phyloP scores from a whole-genome alignment of 2,888 invertebrate genomes.

The Sinelater perroti region DNA sequence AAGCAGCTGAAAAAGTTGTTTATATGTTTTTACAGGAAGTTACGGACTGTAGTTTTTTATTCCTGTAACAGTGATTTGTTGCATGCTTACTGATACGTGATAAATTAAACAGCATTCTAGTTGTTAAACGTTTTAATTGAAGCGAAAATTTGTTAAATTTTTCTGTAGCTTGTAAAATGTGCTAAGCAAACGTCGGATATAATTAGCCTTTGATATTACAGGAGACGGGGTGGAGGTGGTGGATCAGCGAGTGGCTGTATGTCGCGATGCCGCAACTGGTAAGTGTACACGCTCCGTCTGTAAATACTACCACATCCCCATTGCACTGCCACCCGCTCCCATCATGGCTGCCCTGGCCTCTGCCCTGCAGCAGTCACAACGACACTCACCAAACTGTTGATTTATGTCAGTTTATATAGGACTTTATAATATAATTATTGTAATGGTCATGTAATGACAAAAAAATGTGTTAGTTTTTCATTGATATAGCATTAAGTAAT shows the following conservation, averaged over 20 bases:
- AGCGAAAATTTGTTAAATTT: too few species aligned
- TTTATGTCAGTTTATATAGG: conserved; percentile 60
- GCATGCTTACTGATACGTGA: too few species aligned
- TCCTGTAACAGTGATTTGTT: too few species aligned
- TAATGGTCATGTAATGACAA: conserved; percentile 61
- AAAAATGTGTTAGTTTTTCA: conserved; percentile 56
- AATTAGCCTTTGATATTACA: too few species aligned
- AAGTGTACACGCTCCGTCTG: conserved; percentile 92
- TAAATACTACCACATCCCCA: conserved; percentile 98
- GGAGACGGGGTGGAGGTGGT: conserved; percentile 95
- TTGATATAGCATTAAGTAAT: conserved; percentile 47
- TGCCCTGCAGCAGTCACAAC: conserved; percentile 62
- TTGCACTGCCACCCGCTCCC: conserved; percentile 85
- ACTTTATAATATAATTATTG: conserved; percentile 58
- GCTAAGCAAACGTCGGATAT: too few species aligned
- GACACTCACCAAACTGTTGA: conserved; percentile 54
- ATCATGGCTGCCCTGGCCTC: conserved; percentile 71
- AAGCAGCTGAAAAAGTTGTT: too few species aligned
- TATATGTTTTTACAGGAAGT: too few species aligned
- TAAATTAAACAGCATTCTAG: too few species aligned
- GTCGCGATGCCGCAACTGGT: conserved; percentile 94
- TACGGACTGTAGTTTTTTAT: too few species aligned
- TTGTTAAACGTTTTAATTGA: too few species aligned
- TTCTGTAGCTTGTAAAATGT: too few species aligned
- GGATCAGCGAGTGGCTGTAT: conserved; percentile 95